These are phyloP conservation scores for Patella vulgata DNA, from an alignment of 1,140 invertebrate genomes.

Conservation along the genomic window DNA sequence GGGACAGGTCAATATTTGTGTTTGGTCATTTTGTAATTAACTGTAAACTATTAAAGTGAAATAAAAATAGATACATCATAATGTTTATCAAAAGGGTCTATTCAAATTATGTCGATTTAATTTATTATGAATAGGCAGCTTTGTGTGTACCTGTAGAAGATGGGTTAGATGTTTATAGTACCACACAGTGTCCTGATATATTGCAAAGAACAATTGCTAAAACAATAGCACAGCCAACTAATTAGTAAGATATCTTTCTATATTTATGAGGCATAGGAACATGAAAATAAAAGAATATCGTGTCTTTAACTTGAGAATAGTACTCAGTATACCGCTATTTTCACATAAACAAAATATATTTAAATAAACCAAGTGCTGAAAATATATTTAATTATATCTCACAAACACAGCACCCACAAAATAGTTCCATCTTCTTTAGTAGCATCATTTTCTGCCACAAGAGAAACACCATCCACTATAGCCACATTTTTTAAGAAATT, in stretches of 20 bases:
- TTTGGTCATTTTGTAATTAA: neutral
- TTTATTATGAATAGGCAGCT: conserved; percentile 46
- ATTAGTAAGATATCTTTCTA: conserved; percentile 24
- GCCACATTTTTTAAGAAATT: no score
- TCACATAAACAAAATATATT: no score
- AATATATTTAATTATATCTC: no score
- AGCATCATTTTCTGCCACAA: no score
- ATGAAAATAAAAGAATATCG: neutral
- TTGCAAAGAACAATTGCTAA: conserved; percentile 72
- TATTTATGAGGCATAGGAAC: no score
- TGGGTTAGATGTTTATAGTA: conserved; percentile 55
- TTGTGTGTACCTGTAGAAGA: conserved; percentile 63
- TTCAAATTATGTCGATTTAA: neutral
- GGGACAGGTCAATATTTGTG: neutral
- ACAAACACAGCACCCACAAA: no score
- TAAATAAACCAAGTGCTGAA: no score
- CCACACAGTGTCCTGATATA: conserved; percentile 71
- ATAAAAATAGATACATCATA: neutral
- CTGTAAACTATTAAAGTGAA: neutral
- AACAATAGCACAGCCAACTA: conserved; percentile 66
- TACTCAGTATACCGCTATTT: no score
- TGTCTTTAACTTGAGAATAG: neutral
- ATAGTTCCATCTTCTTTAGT: no score
- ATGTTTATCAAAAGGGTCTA: neutral
- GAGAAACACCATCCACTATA: no score